phyloP scores from a whole-genome alignment of 2,113 vertebrate species.

The Cariama cristata region DNA sequence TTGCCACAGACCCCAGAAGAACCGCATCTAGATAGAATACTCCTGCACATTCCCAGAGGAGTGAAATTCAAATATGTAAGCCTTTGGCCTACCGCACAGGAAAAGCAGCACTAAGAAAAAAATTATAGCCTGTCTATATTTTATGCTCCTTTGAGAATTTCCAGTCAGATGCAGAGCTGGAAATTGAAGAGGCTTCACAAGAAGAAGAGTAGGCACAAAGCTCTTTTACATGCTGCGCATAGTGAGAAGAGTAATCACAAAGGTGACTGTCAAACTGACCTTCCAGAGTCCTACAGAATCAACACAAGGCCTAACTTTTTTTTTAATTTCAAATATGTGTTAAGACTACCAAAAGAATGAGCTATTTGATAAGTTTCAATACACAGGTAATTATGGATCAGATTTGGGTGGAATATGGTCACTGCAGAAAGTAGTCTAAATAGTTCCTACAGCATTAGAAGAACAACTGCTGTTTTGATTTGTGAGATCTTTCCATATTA shows the following conservation, averaged over 20 bases:
- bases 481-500: not conserved
- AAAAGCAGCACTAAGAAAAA: not conserved
- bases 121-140: not conserved
- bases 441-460: not conserved
- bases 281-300: not conserved
- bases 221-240: not conserved
- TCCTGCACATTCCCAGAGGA: not conserved
- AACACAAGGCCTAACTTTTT: not conserved
- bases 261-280: not conserved
- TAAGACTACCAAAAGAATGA: not conserved
- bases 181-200: not conserved
- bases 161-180: not conserved
- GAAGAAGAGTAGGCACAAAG: not conserved
- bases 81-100: not conserved
- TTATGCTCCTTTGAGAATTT: not conserved
- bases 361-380: not conserved
- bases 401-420: not conserved
- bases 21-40: not conserved
- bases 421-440: not conserved
- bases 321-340: not conserved
- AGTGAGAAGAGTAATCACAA: not conserved
- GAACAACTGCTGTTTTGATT: not conserved
- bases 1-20: not conserved
- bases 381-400: not conserved
- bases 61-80: not conserved